Evolutionary conservation across 1,140 invertebrate genomes (phyloP).

Genomic region (Doryteuthis pealeii): DNA sequence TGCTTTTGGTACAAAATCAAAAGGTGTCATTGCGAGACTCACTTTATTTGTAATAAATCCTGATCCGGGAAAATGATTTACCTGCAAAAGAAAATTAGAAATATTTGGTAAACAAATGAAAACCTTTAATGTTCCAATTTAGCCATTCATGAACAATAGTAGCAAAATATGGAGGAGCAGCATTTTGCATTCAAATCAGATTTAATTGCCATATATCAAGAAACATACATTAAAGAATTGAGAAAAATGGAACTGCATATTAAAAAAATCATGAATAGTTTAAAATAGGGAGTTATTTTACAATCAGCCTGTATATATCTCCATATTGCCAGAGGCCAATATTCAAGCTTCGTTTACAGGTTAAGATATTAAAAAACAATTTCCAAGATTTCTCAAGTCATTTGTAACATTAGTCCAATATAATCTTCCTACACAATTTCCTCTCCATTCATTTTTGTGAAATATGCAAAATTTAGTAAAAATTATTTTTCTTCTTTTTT

Average conservation of each 20-base stretch:
- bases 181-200: not conserved
- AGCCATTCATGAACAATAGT: not conserved
- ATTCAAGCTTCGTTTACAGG: not conserved
- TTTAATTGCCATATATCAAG: too few relatives aligned
- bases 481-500: too few relatives aligned
- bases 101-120: too few relatives aligned
- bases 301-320: not conserved
- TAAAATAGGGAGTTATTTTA: not conserved
- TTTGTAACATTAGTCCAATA: too few relatives aligned
- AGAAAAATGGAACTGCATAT: too few relatives aligned
- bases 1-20: conserved; percentile 79
- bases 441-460: too few relatives aligned
- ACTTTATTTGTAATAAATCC: conserved; percentile 95
- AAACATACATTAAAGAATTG: too few relatives aligned
- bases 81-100: conserved; percentile 58
- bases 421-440: too few relatives aligned
- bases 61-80: conserved; percentile 94
- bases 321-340: not conserved
- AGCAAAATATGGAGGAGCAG: too few relatives aligned
- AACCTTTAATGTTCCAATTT: not conserved
- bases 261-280: too few relatives aligned
- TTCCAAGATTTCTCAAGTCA: not conserved
- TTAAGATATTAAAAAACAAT: not conserved
- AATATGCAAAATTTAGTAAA: too few relatives aligned
- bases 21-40: conserved; percentile 76